Base-by-base conservation (phyloP, 2,888 invertebrate genomes). In the Melolontha melolontha region DNA sequence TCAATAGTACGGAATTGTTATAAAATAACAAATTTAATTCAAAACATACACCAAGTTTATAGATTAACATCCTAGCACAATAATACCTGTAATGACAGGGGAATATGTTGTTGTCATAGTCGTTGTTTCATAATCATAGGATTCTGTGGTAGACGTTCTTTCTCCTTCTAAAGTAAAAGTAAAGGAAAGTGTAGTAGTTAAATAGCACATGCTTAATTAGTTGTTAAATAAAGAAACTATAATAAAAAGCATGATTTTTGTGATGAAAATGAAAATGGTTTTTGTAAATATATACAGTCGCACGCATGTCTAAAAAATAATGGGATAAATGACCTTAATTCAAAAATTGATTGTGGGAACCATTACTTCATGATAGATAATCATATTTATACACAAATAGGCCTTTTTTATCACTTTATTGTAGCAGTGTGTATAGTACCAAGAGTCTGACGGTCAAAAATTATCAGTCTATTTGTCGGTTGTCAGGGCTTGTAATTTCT, bases 121-220 rank as follows among this genome's bases (percentile, higher is more conserved):
- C 42, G 64, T 69, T 42, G 55, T 66, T 40, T 59, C 59, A 59
- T 27, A 59, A 44, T 59, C 59, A 27, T 59, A 59, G 16, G 22
- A 12, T 44, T 44, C 27, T 39, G 49, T 69, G 59, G 69, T 67
- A 50, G 74, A 70, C 42, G 70, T 68, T 63, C 72, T 64, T 59
- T 69, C 68, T 27, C 67, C 68, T 68, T 71, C 74, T 74, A 72
- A 70, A 73, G 72, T 73, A 74, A 72, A 71, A 70, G 68, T 69
- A 70, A 71, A 44, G 59, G 54, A 72, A 72, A 68, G 69, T 69
- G 70, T 70, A 44, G 44, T 52, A 63, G 67, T 40, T 70, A 70
- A 67, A n/a, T 67, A 70, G 70, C 71, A 22, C 70, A 72, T 71
- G 71, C 70, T 54, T 44, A 41, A 70, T 70, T 70, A 71, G 66